phyloP scores from a whole-genome alignment of 1,140 invertebrate genomes.

The Drosophila insularis region DNA sequence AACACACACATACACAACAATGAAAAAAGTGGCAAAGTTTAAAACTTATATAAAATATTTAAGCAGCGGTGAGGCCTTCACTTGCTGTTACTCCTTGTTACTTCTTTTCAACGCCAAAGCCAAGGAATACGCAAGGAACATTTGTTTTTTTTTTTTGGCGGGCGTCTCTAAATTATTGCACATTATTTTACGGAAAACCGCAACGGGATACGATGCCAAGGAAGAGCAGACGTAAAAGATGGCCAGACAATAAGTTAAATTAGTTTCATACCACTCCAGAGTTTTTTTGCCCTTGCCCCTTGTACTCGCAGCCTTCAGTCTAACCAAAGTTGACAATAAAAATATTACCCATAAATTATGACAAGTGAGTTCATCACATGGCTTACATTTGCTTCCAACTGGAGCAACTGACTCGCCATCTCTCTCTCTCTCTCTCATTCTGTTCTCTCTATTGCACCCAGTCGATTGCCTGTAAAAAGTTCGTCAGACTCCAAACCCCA shows the following conservation, averaged over 20 bases:
- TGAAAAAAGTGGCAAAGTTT: conserved; percentile 30
- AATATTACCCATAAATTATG: conserved; percentile 77
- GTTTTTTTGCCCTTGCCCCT: not conserved
- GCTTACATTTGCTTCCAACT: conserved; percentile 42
- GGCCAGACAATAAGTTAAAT: conserved; percentile 59
- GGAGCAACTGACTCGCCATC: conserved; percentile 19
- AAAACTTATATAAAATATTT: conserved; percentile 46
- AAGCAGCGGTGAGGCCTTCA: not conserved
- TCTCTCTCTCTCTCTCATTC: no score
- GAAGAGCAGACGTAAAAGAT: conserved; percentile 18
- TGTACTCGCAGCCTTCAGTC: not conserved
- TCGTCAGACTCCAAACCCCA: conserved; percentile 37
- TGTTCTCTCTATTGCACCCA: not conserved
- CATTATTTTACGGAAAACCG: conserved; percentile 21
- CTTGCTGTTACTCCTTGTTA: not conserved
- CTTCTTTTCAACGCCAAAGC: not conserved
- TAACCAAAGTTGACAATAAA: conserved; percentile 51
- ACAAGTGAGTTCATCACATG: conserved; percentile 73
- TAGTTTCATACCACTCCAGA: conserved; percentile 36
- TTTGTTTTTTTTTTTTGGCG: conserved; percentile 13
- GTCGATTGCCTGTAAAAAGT: conserved; percentile 58
- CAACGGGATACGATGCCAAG: not conserved
- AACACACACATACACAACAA: conserved; percentile 4
- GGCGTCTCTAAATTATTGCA: conserved; percentile 36
- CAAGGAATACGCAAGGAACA: conserved; percentile 34